These are phyloP conservation scores for Rhadinocentrus ornatus DNA, from an alignment of 2,797 vertebrate species.

Conservation along the genomic window DNA sequence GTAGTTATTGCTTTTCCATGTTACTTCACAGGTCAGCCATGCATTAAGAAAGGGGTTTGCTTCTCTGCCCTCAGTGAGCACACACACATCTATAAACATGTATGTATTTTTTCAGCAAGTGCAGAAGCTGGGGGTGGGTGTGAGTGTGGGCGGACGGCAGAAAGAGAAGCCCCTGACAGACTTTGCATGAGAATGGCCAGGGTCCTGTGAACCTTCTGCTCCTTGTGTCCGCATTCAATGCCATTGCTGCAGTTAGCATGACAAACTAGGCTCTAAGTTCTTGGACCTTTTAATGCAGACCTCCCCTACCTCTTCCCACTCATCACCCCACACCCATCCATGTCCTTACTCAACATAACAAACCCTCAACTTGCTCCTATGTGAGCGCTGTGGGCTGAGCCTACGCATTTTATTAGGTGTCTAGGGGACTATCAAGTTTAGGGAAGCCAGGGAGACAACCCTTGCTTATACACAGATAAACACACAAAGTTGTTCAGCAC, in stretches of 20 bases:
- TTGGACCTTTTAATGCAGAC: conserved; percentile 56
- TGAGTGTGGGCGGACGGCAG: conserved; percentile 45
- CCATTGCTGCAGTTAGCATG: conserved; percentile 80
- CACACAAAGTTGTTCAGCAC: too few species aligned
- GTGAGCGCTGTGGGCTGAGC: conserved; percentile 31
- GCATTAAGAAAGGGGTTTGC: conserved; percentile 9
- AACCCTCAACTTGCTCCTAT: conserved; percentile 53
- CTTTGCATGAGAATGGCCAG: conserved; percentile 88
- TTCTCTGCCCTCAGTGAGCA: conserved; percentile 25
- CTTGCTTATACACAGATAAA: too few species aligned
- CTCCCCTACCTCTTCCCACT: background rate
- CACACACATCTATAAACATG: conserved; percentile 67
- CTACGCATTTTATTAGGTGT: conserved; percentile 52
- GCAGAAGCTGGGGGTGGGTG: conserved; percentile 17
- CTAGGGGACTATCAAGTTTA: conserved; percentile 66
- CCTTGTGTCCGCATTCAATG: conserved; percentile 81
- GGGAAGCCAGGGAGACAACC: conserved; percentile 19
- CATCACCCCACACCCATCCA: conserved; percentile 13
- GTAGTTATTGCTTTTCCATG: background rate
- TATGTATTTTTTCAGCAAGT: conserved; percentile 59
- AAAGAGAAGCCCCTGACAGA: conserved; percentile 62
- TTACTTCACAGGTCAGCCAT: conserved; percentile 7
- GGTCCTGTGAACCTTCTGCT: conserved; percentile 92
- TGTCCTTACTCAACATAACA: conserved; percentile 36
- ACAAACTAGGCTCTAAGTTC: conserved; percentile 83